A percentile compares a stretch with the other conserved stretches of the same genome.
Conservation (phyloP, 2,888 invertebrate genomes). For the Harmothoe impar region DNA sequence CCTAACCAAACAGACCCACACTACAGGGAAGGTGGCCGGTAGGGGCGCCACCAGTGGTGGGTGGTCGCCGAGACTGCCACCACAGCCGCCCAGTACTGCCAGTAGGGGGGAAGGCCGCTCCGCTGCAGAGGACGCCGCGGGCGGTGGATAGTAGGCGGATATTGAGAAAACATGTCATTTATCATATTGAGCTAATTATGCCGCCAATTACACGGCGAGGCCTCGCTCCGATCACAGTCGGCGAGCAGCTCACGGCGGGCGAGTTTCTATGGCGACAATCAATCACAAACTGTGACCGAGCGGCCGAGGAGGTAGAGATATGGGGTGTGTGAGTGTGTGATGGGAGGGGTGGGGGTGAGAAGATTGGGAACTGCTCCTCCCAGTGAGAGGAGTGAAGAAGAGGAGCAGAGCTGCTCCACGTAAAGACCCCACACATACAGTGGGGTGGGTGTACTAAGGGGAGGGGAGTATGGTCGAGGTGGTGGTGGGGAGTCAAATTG, state of each 20-base stretch:
- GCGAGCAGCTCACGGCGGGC: not conserved
- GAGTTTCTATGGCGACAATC: slow-evolving; percentile 4
- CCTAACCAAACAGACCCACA: no score
- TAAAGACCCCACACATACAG: no score
- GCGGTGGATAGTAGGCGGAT: not conserved
- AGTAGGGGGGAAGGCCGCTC: no score
- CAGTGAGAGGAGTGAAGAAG: not conserved
- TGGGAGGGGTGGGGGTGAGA: not conserved
- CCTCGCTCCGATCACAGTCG: slow-evolving; percentile 12
- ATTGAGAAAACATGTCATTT: slow-evolving; percentile 42
- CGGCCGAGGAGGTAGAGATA: no score
- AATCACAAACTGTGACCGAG: slow-evolving; percentile 32
- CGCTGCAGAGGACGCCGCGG: not conserved
- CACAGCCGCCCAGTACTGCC: not conserved
- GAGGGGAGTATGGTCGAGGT: no score
- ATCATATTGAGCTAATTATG: slow-evolving; percentile 39
- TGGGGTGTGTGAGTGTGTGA: no score
- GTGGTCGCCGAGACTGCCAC: not conserved
- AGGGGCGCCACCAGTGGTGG: no score
- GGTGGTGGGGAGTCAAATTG: no score
- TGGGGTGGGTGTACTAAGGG: no score
- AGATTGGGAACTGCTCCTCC: not conserved
- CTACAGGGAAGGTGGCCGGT: no score
- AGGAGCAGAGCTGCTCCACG: no score
- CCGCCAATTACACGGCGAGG: slow-evolving; percentile 8